Evolutionary conservation across 2,113 vertebrate species (phyloP).

Genomic region (Catharus fuscescens): DNA sequence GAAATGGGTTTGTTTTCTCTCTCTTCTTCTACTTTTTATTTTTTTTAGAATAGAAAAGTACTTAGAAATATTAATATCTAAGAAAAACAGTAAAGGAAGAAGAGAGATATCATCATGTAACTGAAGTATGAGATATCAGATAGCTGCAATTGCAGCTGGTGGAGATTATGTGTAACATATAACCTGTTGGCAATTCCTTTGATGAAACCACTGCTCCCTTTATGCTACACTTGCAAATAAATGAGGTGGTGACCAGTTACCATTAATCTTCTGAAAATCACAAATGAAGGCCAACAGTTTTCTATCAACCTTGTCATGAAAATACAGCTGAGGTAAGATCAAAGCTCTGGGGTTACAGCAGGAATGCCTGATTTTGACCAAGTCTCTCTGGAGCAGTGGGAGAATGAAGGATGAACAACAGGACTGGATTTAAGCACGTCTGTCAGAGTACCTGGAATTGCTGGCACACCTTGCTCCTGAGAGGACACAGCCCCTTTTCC

Average conservation of each 20-base stretch:
- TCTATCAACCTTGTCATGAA: background rate
- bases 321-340: slow-evolving; percentile 3
- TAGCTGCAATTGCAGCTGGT: slow-evolving; percentile 66
- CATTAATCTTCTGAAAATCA: slow-evolving; percentile 62
- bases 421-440: background rate
- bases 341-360: background rate
- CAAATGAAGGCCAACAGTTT: slow-evolving; percentile 33
- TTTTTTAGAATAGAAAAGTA: background rate
- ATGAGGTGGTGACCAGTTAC: slow-evolving; percentile 67
- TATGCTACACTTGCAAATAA: slow-evolving; percentile 55
- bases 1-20: rapidly evolving
- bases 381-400: background rate
- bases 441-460: background rate
- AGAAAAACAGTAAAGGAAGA: slow-evolving; percentile 52
- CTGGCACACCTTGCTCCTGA: background rate
- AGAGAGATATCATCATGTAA: slow-evolving; percentile 38
- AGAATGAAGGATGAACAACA: background rate
- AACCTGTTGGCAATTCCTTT: slow-evolving; percentile 61
- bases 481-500: background rate
- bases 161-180: slow-evolving; percentile 59
- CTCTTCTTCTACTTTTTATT: background rate
- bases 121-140: slow-evolving; percentile 50
- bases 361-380: background rate
- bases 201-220: slow-evolving; percentile 62
- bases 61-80: slow-evolving; percentile 43